Percentiles rank a stretch among this genome's conserved stretches.
Evolutionary conservation across 2,797 vertebrate genomes (phyloP).

Genomic region (Heteromormyrus szaboi): DNA sequence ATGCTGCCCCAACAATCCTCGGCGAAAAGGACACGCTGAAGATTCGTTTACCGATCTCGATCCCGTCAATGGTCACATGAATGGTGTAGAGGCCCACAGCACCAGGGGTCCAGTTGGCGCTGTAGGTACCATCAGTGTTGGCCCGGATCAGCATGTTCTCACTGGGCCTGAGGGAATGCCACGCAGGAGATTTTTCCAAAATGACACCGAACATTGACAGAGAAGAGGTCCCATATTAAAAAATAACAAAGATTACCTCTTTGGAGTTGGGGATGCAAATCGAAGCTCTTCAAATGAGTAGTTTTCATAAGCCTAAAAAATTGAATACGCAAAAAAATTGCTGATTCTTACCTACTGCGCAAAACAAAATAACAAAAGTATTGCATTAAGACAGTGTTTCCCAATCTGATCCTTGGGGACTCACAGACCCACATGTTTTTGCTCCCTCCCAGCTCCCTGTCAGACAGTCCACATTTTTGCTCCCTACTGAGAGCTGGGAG

Average conservation of each 20-base stretch:
- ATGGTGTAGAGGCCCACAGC: constrained; percentile 97
- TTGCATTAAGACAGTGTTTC: background rate
- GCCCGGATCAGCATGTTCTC: constrained; percentile 99
- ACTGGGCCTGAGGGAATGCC: constrained; percentile 72
- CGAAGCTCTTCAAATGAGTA: constrained; percentile 98
- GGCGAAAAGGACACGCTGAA: background rate
- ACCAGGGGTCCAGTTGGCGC: constrained; percentile 98
- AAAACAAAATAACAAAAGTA: background rate
- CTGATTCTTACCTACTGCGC: background rate
- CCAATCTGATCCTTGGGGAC: background rate
- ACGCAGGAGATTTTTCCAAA: background rate
- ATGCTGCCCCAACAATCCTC: background rate
- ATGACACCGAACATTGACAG: background rate
- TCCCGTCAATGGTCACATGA: constrained; percentile 97
- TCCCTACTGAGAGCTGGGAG: background rate
- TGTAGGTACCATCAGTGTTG: constrained; percentile 97
- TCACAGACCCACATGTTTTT: background rate
- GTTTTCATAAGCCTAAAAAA: constrained; percentile 87
- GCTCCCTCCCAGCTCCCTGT: background rate
- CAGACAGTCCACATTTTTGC: background rate
- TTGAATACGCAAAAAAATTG: constrained; percentile 1
- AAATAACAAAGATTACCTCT: constrained; percentile 70
- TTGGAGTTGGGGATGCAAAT: constrained; percentile 96
- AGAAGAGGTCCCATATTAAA: background rate
- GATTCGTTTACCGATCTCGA: constrained; percentile 81